A percentile compares a stretch with the other conserved stretches of the same genome.
Evolutionary conservation across 2,888 invertebrate species (phyloP).

Genomic region (Sesia apiformis): DNA sequence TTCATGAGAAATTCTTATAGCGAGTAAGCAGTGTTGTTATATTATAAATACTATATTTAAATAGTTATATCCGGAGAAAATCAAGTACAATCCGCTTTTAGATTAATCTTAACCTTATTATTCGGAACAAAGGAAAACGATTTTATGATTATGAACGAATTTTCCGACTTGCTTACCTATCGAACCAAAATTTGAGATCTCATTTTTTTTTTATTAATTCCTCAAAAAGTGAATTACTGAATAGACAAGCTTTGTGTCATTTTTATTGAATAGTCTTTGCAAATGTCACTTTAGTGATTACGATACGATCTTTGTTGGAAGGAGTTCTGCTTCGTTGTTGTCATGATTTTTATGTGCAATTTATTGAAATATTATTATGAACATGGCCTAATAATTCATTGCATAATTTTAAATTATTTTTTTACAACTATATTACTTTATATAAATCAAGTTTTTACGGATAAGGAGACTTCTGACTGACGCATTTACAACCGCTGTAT

Average conservation of each 20-base stretch:
- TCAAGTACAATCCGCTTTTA: slow-evolving; percentile 59
- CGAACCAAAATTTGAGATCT: slow-evolving; percentile 69
- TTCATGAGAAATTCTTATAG: slow-evolving; percentile 39
- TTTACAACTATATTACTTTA: too few species aligned
- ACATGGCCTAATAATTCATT: too few species aligned
- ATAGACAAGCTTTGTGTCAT: background rate
- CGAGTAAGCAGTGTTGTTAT: slow-evolving; percentile 25
- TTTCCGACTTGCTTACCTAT: slow-evolving; percentile 60
- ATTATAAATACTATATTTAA: slow-evolving; percentile 13
- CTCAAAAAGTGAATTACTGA: slow-evolving; percentile 3
- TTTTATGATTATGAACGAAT: slow-evolving; percentile 52
- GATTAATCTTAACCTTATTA: slow-evolving; percentile 24
- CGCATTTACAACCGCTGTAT: too few species aligned
- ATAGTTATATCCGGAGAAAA: slow-evolving; percentile 36
- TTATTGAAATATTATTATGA: too few species aligned
- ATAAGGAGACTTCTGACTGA: too few species aligned
- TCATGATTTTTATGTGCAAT: too few species aligned
- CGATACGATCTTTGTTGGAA: too few species aligned
- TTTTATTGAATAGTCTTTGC: background rate
- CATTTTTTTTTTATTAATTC: slow-evolving; percentile 35
- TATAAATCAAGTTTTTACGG: too few species aligned
- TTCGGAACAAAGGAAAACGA: slow-evolving; percentile 41
- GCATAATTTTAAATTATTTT: too few species aligned
- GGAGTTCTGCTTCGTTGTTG: background rate
- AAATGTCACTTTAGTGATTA: background rate